These are phyloP conservation scores for Hydrophis major DNA, from an alignment of 2,797 vertebrate species.

Conservation along the genomic window DNA sequence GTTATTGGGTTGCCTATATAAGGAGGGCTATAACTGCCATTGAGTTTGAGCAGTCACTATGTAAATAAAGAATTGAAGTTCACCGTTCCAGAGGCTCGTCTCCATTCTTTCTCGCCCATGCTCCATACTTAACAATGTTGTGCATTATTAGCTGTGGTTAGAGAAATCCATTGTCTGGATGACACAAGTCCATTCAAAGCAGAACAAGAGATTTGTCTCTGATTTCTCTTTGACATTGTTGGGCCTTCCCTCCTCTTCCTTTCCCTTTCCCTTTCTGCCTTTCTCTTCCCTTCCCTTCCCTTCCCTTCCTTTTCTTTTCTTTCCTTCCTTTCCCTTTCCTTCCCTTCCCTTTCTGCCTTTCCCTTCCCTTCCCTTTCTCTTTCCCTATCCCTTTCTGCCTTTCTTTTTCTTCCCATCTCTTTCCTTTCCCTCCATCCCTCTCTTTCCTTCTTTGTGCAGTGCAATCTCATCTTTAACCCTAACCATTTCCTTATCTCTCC, in stretches of 20 bases:
- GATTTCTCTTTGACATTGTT: constrained; percentile 7
- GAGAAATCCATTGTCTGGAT: not conserved
- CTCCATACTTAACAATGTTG: too few relatives aligned
- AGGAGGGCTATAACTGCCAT: too few relatives aligned
- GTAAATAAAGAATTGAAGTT: too few relatives aligned
- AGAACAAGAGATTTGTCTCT: constrained; percentile 9
- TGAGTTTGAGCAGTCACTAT: too few relatives aligned
- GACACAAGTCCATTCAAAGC: not conserved
- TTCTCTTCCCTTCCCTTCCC: not conserved
- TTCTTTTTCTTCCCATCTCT: not conserved
- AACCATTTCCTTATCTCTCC: too few relatives aligned
- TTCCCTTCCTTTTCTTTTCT: not conserved
- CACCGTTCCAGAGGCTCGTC: too few relatives aligned
- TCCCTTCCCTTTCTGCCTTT: not conserved
- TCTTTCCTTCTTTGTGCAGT: too few relatives aligned
- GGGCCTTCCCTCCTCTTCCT: not conserved
- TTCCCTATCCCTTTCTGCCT: not conserved
- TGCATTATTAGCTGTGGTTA: not conserved
- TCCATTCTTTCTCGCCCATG: too few relatives aligned
- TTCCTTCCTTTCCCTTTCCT: not conserved
- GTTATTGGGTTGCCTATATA: too few relatives aligned
- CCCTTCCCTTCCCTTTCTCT: not conserved
- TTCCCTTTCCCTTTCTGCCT: not conserved
- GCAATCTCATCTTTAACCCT: too few relatives aligned
- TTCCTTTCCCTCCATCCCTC: not conserved